A percentile compares a stretch with the other conserved stretches of the same genome.
Conservation (phyloP, 2,113 vertebrate species). For the Nothoprocta pentlandii region DNA sequence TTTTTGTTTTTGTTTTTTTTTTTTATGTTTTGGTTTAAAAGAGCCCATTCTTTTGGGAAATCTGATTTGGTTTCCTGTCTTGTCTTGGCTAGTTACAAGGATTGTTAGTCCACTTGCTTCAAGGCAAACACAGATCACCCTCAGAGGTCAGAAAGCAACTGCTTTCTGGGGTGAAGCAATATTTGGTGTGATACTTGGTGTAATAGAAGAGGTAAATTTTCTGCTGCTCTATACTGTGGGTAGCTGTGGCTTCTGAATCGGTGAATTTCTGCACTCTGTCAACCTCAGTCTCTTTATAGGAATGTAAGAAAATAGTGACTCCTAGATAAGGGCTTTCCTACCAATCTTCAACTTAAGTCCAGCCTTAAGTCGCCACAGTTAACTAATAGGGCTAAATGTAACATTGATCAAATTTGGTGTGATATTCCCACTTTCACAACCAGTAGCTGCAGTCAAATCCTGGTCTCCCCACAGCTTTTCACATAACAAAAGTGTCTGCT, state of each 20-base stretch:
- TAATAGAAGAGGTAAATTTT: slow-evolving; percentile 25
- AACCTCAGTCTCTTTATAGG: not conserved
- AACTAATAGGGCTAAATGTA: not conserved
- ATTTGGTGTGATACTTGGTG: not conserved
- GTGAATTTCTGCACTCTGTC: not conserved
- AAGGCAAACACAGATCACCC: not conserved
- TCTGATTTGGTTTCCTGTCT: slow-evolving; percentile 17
- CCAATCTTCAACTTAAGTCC: not conserved
- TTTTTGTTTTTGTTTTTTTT: not conserved
- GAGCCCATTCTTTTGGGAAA: not conserved
- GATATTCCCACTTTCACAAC: not conserved
- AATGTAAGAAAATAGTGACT: not conserved
- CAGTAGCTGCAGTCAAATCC: not conserved
- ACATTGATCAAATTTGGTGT: not conserved
- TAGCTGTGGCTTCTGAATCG: not conserved
- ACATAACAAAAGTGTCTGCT: not conserved
- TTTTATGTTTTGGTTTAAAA: slow-evolving; percentile 1
- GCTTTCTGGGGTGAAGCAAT: not conserved
- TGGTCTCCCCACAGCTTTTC: not conserved
- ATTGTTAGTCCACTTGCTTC: not conserved
- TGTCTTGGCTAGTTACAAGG: not conserved
- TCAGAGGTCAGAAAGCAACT: slow-evolving; percentile 33
- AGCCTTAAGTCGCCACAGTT: not conserved
- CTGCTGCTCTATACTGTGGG: not conserved
- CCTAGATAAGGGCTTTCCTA: not conserved